Evolutionary conservation across 2,797 vertebrate species (phyloP).

Genomic region (Siniperca undulata): DNA sequence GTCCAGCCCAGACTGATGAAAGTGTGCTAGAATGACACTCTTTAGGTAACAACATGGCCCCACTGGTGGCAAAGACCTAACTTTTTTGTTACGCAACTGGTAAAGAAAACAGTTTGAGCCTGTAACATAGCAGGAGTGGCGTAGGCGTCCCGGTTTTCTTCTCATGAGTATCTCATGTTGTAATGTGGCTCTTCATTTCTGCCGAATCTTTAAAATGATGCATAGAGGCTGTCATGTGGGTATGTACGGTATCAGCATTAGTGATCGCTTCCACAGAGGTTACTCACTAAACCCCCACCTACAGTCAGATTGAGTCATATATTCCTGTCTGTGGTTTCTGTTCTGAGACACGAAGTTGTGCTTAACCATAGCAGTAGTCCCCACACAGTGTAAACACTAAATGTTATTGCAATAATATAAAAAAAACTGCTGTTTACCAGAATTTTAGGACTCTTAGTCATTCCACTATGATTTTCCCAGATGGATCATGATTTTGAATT

Average conservation of each 20-base stretch:
- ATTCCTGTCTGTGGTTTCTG: conserved; percentile 13
- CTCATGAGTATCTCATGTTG: not conserved
- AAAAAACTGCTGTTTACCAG: not conserved
- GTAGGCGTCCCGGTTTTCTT: not conserved
- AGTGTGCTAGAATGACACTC: too few species aligned
- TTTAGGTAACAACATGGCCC: too few species aligned
- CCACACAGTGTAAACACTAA: not conserved
- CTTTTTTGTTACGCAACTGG: not conserved
- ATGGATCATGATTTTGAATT: not conserved
- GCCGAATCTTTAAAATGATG: not conserved
- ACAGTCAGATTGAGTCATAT: not conserved
- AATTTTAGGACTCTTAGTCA: not conserved
- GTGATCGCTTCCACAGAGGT: not conserved
- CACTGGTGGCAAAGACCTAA: too few species aligned
- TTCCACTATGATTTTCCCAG: not conserved
- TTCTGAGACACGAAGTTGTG: not conserved
- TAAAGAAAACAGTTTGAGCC: not conserved
- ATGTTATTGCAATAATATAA: too few species aligned
- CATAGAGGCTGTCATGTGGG: too few species aligned
- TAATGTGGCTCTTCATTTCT: not conserved
- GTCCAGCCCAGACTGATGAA: too few species aligned
- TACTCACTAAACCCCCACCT: not conserved
- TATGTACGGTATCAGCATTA: not conserved
- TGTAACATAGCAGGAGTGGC: not conserved
- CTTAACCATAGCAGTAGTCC: not conserved